Conservation (phyloP, 1,140 invertebrate genomes). For the Drosophila lini region DNA sequence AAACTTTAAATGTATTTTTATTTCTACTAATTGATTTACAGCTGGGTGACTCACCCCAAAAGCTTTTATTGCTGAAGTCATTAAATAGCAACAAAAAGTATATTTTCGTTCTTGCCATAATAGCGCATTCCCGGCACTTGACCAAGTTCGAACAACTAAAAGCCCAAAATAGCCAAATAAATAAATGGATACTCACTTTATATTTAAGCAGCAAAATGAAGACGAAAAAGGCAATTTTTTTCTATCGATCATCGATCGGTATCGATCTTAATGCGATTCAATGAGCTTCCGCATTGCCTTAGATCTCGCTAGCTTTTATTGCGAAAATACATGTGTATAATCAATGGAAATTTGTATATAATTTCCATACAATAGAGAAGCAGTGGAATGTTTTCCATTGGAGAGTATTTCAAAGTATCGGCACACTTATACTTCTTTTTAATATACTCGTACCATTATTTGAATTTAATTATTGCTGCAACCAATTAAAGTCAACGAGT, state of each 20-base stretch:
- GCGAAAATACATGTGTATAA: conserved; percentile 3
- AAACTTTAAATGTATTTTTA: not conserved
- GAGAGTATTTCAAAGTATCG: conserved; percentile 7
- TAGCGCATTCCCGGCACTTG: conserved; percentile 6
- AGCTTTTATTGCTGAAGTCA: conserved; percentile 12
- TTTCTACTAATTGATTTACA: conserved; percentile 1
- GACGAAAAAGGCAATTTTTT: conserved; percentile 17
- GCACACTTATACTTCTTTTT: conserved; percentile 8
- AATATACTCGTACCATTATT: conserved; percentile 16
- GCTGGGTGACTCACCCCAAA: conserved; percentile 9
- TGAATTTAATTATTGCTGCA: conserved; percentile 41
- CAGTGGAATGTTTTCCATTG: conserved; percentile 8
- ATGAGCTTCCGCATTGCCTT: conserved; percentile 27
- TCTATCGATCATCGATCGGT: not conserved
- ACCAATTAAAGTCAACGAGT: conserved; percentile 17
- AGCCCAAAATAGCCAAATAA: conserved; percentile 14
- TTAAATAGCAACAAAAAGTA: conserved; percentile 10
- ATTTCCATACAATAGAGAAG: conserved; percentile 39
- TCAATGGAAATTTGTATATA: conserved; percentile 17
- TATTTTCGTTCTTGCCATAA: conserved; percentile 17
- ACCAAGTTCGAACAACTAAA: conserved; percentile 17
- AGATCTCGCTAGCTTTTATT: conserved; percentile 13
- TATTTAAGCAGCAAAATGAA: conserved; percentile 2
- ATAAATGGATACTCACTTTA: conserved; percentile 4
- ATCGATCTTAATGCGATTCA: not conserved